phyloP scores from a whole-genome alignment of 2,797 vertebrate species.

The Bradypodion ventrale region DNA sequence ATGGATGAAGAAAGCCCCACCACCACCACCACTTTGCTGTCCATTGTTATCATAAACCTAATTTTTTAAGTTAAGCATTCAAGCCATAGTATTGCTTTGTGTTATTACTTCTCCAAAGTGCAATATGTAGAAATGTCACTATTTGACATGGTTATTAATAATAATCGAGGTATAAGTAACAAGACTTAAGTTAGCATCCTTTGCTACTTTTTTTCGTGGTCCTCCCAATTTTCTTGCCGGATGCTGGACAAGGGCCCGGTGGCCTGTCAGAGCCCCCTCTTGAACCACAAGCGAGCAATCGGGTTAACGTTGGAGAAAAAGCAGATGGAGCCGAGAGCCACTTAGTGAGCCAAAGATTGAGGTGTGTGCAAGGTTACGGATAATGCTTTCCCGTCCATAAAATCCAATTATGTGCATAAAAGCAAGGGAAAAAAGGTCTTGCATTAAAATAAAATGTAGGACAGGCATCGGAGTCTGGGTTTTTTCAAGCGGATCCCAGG shows the following conservation, averaged over 20 bases:
- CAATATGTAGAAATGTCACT: too few species aligned
- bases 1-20: too few species aligned
- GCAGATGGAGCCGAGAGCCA: neutral
- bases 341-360: conserved; percentile 7
- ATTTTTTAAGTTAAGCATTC: too few species aligned
- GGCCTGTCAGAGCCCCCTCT: too few species aligned
- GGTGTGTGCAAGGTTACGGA: too few species aligned
- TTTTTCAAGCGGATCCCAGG: neutral
- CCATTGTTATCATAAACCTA: too few species aligned
- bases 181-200: neutral
- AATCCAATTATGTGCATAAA: conserved; percentile 11
- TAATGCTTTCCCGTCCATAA: conserved; percentile 13
- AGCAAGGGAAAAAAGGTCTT: neutral
- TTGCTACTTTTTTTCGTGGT: neutral
- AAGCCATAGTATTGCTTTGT: too few species aligned
- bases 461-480: neutral
- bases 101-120: too few species aligned
- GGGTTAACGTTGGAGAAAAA: conserved; percentile 1
- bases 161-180: neutral
- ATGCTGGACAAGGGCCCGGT: too few species aligned
- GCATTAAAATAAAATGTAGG: neutral
- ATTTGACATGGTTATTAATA: too few species aligned
- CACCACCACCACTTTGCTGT: too few species aligned
- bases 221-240: too few species aligned
- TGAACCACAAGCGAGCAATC: accelerated